These are phyloP conservation scores for Pedetes capensis DNA, from an alignment of 2,113 vertebrate genomes.

Conservation along the genomic window DNA sequence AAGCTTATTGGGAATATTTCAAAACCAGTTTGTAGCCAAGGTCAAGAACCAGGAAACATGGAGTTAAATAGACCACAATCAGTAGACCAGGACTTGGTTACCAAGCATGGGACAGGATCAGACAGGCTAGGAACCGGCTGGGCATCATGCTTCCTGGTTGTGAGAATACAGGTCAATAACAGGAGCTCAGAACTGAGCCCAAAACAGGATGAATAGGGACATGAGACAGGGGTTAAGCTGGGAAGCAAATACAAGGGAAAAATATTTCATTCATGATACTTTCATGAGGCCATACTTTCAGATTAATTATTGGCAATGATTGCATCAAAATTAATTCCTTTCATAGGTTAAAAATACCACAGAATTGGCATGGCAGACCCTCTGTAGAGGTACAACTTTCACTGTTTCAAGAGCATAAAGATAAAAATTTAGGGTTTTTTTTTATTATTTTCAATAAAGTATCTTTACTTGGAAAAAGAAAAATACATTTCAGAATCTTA, in stretches of 20 bases:
- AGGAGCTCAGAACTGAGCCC: neutral
- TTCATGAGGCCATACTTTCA: neutral
- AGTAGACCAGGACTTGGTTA: constrained; percentile 60
- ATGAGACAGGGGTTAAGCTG: neutral
- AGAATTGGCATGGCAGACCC: neutral
- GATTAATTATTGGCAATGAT: neutral
- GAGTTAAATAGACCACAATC: constrained; percentile 69
- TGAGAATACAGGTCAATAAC: neutral
- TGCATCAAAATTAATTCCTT: neutral
- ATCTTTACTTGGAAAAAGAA: neutral
- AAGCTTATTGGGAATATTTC: constrained; percentile 61
- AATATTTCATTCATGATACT: neutral
- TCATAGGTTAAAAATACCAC: neutral
- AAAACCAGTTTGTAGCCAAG: constrained; percentile 44
- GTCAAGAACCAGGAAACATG: constrained; percentile 76
- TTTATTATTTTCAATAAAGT: neutral
- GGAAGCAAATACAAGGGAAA: neutral
- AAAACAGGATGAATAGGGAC: neutral
- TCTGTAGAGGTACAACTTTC: neutral
- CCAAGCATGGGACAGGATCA: constrained; percentile 70
- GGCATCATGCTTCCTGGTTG: constrained; percentile 52
- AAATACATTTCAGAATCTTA: neutral
- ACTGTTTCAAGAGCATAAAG: neutral
- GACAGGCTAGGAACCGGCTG: constrained; percentile 66
- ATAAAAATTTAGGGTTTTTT: neutral